Conservation (phyloP, 2,888 invertebrate genomes). For the Bedellia somnulentella region DNA sequence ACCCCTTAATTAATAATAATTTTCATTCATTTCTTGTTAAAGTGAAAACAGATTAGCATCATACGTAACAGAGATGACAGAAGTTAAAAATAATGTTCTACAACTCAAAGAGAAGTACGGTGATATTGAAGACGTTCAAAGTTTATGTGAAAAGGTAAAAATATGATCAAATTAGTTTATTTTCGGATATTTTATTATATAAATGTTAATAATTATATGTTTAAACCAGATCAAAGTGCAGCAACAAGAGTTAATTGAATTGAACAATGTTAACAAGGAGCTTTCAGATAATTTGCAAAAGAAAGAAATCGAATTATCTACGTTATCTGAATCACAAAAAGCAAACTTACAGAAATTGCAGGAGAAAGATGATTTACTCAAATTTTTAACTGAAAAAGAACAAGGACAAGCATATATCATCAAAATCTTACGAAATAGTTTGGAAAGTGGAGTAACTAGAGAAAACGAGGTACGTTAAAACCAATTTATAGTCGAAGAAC, state of each 20-base stretch:
- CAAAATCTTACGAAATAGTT: constrained; percentile 27
- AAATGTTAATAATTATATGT: constrained; percentile 1
- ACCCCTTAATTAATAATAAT: no score
- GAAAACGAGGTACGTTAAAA: constrained; percentile 29
- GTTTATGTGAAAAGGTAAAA: constrained; percentile 29
- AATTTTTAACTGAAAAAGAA: constrained; percentile 31
- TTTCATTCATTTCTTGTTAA: no score
- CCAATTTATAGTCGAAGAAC: no score
- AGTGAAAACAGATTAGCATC: no score
- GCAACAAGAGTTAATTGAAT: constrained; percentile 19
- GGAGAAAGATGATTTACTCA: constrained; percentile 25
- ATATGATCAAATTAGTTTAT: background rate
- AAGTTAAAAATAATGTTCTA: no score
- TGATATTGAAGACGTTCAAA: constrained; percentile 28
- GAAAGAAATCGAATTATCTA: constrained; percentile 24
- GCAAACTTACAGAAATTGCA: constrained; percentile 22
- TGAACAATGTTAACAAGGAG: constrained; percentile 27
- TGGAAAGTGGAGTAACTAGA: constrained; percentile 28
- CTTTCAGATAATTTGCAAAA: constrained; percentile 24
- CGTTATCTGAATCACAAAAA: constrained; percentile 16
- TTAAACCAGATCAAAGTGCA: constrained; percentile 27
- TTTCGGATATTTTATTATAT: background rate
- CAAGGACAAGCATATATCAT: constrained; percentile 37
- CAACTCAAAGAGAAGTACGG: constrained; percentile 33
- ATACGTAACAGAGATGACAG: no score